Conservation (phyloP, 2,113 vertebrate genomes). For the Fulmarus glacialis region DNA sequence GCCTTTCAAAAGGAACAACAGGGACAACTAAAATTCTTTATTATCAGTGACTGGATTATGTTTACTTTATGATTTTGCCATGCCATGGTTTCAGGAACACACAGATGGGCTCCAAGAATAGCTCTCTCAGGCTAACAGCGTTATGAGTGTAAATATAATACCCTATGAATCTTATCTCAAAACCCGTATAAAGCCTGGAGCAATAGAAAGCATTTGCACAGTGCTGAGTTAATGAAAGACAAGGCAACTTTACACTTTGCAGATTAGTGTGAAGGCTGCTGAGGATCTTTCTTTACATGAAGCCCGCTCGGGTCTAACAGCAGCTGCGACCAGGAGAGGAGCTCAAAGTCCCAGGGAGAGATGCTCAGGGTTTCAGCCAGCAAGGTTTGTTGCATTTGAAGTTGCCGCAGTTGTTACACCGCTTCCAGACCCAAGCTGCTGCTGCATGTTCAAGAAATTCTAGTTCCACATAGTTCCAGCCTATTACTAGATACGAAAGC, state of each 20-base stretch:
- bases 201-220: background rate
- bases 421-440: background rate
- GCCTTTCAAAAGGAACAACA: background rate
- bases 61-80: background rate
- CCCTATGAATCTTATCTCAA: background rate
- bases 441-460: background rate
- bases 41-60: background rate
- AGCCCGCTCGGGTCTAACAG: fast-evolving
- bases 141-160: background rate
- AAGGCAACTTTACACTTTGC: background rate
- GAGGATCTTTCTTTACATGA: background rate
- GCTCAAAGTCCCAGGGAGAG: background rate
- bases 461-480: fast-evolving
- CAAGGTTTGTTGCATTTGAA: background rate
- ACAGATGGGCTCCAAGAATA: background rate
- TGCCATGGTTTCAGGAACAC: background rate
- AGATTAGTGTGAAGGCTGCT: background rate
- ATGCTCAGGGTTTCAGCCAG: background rate
- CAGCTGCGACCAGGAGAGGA: background rate
- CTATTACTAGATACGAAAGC: background rate
- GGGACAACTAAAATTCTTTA: background rate
- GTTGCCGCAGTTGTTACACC: background rate
- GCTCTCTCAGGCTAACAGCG: background rate
- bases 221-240: background rate
- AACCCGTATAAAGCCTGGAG: background rate